Percentiles rank a stretch among this genome's conserved stretches.
phyloP scores from a whole-genome alignment of 2,888 invertebrate species.

The Xestia rhomboidea region DNA sequence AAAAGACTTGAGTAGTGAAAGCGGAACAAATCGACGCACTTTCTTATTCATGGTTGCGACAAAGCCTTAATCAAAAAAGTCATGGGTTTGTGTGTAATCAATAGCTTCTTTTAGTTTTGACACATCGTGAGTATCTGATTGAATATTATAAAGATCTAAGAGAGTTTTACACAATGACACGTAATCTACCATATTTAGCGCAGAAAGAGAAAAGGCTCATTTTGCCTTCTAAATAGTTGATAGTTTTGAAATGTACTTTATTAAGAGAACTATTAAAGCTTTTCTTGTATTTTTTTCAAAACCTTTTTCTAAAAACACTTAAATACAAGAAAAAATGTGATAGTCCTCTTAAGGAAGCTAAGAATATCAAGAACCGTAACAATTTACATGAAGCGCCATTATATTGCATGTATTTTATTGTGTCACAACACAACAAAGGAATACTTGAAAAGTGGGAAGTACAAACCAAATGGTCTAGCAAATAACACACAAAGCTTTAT shows the following conservation, averaged over 20 bases:
- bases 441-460: slow-evolving; percentile 5
- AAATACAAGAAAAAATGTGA: no score
- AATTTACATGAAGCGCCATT: neutral
- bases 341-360: no score
- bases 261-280: no score
- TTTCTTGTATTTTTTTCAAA: no score
- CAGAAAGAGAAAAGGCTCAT: neutral
- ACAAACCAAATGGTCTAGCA: slow-evolving; percentile 21
- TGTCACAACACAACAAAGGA: slow-evolving; percentile 15
- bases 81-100: slow-evolving; percentile 15
- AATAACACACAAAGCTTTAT: slow-evolving; percentile 29
- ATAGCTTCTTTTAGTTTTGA: slow-evolving; percentile 18
- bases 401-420: slow-evolving; percentile 14
- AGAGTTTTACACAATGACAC: neutral
- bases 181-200: neutral
- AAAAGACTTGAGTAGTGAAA: slow-evolving; percentile 34
- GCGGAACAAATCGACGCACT: slow-evolving; percentile 36
- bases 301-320: no score
- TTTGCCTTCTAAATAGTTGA: neutral
- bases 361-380: neutral
- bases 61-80: slow-evolving; percentile 36
- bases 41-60: slow-evolving; percentile 37
- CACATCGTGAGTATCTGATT: neutral
- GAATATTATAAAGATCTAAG: neutral
- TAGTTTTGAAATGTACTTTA: no score